These are phyloP conservation scores for Actinemys pallida DNA, from an alignment of 2,113 vertebrate genomes.

Conservation along the genomic window DNA sequence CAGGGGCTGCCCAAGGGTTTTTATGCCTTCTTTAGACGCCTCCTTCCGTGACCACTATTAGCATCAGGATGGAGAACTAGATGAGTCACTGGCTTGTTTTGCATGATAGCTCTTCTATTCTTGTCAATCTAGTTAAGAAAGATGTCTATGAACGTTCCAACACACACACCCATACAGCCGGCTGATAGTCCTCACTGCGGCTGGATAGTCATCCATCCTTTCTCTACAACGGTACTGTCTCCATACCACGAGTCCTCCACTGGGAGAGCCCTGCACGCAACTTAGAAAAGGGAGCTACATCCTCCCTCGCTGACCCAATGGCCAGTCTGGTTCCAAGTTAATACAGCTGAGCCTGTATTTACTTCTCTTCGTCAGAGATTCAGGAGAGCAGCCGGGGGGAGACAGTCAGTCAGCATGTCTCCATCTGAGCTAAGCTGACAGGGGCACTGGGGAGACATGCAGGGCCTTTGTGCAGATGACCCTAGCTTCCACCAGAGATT, in stretches of 20 bases:
- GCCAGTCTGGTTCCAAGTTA: rapidly evolving
- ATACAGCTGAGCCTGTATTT: rapidly evolving
- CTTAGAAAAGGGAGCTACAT: not conserved
- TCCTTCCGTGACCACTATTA: not conserved
- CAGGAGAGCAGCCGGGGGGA: not conserved
- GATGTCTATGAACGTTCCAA: too few species aligned
- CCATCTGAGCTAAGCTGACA: not conserved
- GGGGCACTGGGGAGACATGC: not conserved
- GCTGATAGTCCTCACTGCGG: not conserved
- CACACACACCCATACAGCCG: too few species aligned
- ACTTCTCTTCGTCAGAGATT: not conserved
- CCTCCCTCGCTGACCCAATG: not conserved
- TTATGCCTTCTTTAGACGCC: not conserved
- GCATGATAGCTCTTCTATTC: not conserved
- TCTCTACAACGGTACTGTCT: not conserved
- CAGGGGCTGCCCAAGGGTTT: not conserved
- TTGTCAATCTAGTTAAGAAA: too few species aligned
- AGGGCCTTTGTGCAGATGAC: not conserved
- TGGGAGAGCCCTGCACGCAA: not conserved
- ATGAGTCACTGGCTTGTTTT: not conserved
- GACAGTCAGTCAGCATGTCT: not conserved
- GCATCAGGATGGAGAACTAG: not conserved
- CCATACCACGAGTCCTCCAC: rapidly evolving
- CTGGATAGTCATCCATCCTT: not conserved
- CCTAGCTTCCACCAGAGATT: not conserved